Evolutionary conservation across 1,140 invertebrate genomes (phyloP).

Genomic region (Stegodyphus dumicola): DNA sequence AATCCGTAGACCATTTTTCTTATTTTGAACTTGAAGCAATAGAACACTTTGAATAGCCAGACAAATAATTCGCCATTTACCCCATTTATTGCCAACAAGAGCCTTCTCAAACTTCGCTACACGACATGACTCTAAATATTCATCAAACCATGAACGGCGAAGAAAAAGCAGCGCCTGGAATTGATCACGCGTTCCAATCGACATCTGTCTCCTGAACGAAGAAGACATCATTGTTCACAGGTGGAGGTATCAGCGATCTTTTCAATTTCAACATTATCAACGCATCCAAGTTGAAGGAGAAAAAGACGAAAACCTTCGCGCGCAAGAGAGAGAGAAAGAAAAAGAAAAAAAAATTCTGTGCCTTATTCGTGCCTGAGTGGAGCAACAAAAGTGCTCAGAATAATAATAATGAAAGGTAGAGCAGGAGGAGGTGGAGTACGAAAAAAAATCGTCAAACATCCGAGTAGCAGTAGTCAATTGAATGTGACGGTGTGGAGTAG

Average conservation of each 20-base stretch:
- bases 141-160: too few species aligned
- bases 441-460: constrained; percentile 49
- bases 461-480: constrained; percentile 41
- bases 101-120: too few species aligned
- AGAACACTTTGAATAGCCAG: too few species aligned
- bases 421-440: neutral
- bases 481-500: constrained; percentile 14
- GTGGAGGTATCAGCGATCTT: neutral
- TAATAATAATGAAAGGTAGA: constrained; percentile 46
- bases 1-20: too few species aligned
- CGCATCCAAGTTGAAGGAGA: constrained; percentile 27
- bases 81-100: too few species aligned
- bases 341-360: neutral
- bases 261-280: neutral
- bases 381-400: constrained; percentile 23
- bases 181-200: too few species aligned
- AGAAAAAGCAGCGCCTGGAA: too few species aligned
- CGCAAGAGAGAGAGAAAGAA: neutral
- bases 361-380: constrained; percentile 20
- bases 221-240: constrained; percentile 4
- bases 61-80: too few species aligned
- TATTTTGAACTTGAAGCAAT: too few species aligned
- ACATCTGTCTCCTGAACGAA: neutral
- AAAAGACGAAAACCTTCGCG: neutral
- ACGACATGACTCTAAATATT: too few species aligned